Percentiles rank a stretch among this genome's conserved stretches.
Evolutionary conservation across 2,888 invertebrate genomes (phyloP).

Genomic region (Synergus itoensis): DNA sequence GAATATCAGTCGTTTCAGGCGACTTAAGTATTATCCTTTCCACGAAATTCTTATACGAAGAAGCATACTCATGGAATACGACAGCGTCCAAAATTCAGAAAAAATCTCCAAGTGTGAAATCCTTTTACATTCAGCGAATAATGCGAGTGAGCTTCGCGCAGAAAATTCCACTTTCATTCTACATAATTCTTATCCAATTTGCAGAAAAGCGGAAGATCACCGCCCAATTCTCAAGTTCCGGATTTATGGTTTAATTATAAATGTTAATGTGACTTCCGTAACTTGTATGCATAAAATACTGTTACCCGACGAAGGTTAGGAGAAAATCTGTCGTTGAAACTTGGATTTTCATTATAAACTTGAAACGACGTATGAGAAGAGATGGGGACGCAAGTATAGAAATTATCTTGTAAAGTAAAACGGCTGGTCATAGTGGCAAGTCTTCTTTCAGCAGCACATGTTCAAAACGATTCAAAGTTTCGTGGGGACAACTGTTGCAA

Average conservation of each 20-base stretch:
- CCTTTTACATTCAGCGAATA: background rate
- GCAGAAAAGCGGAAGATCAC: background rate
- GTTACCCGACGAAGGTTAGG: background rate
- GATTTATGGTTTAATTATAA: conserved; percentile 16
- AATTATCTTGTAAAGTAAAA: conserved; percentile 10
- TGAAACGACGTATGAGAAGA: background rate
- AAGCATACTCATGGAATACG: background rate
- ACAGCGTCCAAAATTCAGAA: background rate
- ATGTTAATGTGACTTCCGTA: conserved; percentile 7
- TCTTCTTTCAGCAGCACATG: background rate
- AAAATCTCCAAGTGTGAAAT: background rate
- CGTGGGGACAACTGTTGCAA: conserved; percentile 17
- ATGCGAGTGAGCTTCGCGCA: background rate
- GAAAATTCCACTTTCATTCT: background rate
- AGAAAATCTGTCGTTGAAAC: background rate
- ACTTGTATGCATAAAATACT: background rate
- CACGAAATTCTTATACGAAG: background rate
- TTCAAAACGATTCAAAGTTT: conserved; percentile 21
- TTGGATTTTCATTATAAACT: conserved; percentile 24
- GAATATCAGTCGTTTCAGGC: conserved; percentile 41
- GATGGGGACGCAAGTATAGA: conserved; percentile 7
- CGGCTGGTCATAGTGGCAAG: background rate
- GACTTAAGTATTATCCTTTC: background rate
- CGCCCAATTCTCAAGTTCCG: background rate
- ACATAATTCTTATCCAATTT: background rate